phyloP scores from a whole-genome alignment of 2,113 vertebrate species.

The Typhlomys cinereus region DNA sequence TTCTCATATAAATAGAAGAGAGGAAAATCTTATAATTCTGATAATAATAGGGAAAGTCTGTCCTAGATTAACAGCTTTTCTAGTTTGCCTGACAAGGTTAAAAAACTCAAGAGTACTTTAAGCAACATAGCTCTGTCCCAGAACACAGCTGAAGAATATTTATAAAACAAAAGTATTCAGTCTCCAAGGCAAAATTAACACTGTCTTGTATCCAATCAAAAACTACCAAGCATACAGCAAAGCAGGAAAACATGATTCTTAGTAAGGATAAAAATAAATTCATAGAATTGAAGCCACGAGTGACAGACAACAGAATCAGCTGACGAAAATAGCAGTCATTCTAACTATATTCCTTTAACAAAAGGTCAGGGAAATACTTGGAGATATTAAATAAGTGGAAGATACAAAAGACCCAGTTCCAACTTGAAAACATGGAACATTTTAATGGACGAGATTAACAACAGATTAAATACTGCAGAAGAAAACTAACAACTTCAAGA shows the following conservation, averaged over 20 bases:
- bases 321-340: not conserved
- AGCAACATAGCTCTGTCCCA: not conserved
- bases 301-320: slow-evolving; percentile 10
- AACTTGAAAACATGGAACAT: slow-evolving; percentile 14
- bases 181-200: slow-evolving; percentile 26
- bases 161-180: not conserved
- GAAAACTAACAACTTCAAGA: not conserved
- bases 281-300: not conserved
- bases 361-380: not conserved
- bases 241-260: slow-evolving; percentile 16
- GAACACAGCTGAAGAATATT: not conserved
- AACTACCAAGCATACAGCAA: not conserved
- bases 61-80: not conserved
- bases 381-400: not conserved
- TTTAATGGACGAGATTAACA: not conserved
- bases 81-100: not conserved
- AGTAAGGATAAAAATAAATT: slow-evolving; percentile 23
- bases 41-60: not conserved
- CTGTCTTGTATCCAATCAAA: not conserved
- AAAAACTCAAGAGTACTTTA: slow-evolving; percentile 34
- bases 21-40: not conserved
- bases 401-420: not conserved
- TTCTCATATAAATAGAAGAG: not conserved
- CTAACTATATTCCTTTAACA: slow-evolving; percentile 2
- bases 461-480: too few species aligned